Evolutionary conservation across 1,140 invertebrate species (phyloP).

Genomic region (Drosophila pseudoananassae): DNA sequence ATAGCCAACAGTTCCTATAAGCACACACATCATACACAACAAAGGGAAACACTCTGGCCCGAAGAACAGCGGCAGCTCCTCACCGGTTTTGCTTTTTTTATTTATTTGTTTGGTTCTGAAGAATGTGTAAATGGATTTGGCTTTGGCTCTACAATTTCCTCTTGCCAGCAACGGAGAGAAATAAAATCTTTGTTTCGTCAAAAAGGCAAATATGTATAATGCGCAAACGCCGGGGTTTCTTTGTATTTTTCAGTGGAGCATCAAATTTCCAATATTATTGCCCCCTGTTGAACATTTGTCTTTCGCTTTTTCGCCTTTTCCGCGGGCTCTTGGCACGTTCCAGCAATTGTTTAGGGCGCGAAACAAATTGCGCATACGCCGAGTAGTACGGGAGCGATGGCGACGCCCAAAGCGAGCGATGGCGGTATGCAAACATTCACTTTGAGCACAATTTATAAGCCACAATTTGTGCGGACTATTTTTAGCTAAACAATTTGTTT

Average conservation of each 20-base stretch:
- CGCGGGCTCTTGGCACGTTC: conserved; percentile 58
- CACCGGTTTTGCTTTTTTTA: conserved; percentile 14
- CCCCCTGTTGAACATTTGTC: conserved; percentile 76
- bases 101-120: conserved; percentile 1
- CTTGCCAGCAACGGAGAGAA: conserved; percentile 8
- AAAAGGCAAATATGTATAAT: conserved; percentile 41
- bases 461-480: conserved; percentile 65
- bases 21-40: conserved; percentile 18
- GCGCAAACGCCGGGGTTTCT: neutral
- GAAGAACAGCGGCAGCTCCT: conserved; percentile 8
- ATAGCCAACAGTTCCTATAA: conserved; percentile 33
- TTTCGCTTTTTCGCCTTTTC: conserved; percentile 21
- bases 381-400: conserved; percentile 25
- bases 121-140: conserved; percentile 39
- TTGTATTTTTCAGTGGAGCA: conserved; percentile 46
- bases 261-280: conserved; percentile 79
- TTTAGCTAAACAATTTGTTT: conserved; percentile 50
- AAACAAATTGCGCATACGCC: conserved; percentile 66
- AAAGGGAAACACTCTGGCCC: conserved; percentile 33
- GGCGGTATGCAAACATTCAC: conserved; percentile 38
- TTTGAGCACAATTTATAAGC: conserved; percentile 49
- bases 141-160: conserved; percentile 30
- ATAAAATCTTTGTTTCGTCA: conserved; percentile 35
- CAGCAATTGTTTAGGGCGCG: conserved; percentile 65
- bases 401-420: conserved; percentile 3